Conservation (phyloP, 2,797 vertebrate genomes). For the Premnoplex brunnescens region DNA sequence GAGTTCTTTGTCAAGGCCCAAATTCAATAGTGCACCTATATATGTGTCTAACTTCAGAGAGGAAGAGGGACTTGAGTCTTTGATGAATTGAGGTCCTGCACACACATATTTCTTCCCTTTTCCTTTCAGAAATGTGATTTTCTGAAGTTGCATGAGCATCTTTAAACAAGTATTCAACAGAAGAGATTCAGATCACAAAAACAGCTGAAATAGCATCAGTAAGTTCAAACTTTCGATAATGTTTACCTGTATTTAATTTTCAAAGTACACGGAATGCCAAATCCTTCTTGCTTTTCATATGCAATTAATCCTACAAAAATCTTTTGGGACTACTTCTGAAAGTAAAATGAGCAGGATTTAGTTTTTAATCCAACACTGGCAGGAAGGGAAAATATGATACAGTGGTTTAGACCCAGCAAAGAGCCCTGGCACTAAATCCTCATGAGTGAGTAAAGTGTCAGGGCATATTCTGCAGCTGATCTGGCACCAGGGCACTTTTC, state of each 20-base stretch:
- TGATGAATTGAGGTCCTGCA: neutral
- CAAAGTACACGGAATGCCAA: neutral
- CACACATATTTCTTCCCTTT: neutral
- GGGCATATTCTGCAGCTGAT: neutral
- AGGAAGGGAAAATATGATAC: neutral
- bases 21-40: neutral
- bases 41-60: neutral
- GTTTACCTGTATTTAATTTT: slow-evolving; percentile 30
- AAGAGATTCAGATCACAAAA: neutral
- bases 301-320: slow-evolving; percentile 21
- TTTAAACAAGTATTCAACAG: neutral
- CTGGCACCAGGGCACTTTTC: neutral
- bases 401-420: slow-evolving; percentile 8
- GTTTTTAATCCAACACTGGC: neutral
- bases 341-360: slow-evolving; percentile 33
- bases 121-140: neutral
- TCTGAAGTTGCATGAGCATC: neutral
- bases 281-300: slow-evolving; percentile 1
- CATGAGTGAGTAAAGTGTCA: neutral
- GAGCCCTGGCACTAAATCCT: neutral
- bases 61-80: neutral
- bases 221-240: neutral
- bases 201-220: neutral
- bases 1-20: neutral
- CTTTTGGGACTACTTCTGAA: slow-evolving; percentile 31